These are phyloP conservation scores for Brachyhypopomus gauderio DNA, from an alignment of 2,113 vertebrate species.

Conservation along the genomic window DNA sequence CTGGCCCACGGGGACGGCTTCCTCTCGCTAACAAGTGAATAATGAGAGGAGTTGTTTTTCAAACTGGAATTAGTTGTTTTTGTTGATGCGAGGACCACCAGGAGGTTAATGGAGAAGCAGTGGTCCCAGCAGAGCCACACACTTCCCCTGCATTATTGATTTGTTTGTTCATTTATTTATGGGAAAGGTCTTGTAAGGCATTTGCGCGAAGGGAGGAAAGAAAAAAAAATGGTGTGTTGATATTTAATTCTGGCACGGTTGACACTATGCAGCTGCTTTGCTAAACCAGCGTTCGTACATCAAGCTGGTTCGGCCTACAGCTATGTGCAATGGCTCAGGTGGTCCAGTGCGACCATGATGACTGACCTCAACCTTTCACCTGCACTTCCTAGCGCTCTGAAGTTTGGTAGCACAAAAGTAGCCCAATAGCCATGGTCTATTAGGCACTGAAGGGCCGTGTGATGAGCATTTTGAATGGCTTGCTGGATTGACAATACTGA, in stretches of 20 bases:
- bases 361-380: constrained; percentile 21
- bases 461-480: too few relatives aligned
- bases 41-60: constrained; percentile 54
- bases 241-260: constrained; percentile 50
- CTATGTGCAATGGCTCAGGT: constrained; percentile 27
- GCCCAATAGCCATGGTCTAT: not conserved
- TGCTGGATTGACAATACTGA: not conserved
- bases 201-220: constrained; percentile 30
- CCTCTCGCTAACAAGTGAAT: constrained; percentile 55
- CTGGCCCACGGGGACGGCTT: constrained; percentile 44
- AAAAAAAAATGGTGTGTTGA: constrained; percentile 14
- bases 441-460: not conserved
- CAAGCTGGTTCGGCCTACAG: constrained; percentile 32
- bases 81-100: constrained; percentile 52
- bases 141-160: constrained; percentile 53
- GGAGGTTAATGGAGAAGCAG: constrained; percentile 54
- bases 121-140: constrained; percentile 34
- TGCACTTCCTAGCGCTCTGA: not conserved
- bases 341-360: constrained; percentile 15
- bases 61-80: constrained; percentile 57
- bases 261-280: constrained; percentile 53
- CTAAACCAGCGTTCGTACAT: constrained; percentile 45
- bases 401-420: not conserved
- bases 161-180: constrained; percentile 50
- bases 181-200: constrained; percentile 46